Evolutionary conservation across 2,888 invertebrate species (phyloP).

Genomic region (Drosophila meridionalis): DNA sequence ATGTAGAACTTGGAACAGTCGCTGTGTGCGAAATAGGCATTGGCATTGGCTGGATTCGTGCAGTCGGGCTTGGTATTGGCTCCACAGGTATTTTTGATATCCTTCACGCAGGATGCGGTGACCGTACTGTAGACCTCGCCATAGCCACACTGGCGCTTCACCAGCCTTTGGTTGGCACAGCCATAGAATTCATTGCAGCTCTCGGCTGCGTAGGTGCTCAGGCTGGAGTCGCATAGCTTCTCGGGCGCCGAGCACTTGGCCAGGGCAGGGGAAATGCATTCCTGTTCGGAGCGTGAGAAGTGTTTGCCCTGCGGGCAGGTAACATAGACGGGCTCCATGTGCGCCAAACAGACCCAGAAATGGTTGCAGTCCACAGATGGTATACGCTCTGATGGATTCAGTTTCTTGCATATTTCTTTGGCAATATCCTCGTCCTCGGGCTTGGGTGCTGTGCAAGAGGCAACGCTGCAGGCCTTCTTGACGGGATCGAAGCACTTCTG

Average conservation of each 20-base stretch:
- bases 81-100: constrained; percentile 12
- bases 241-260: constrained; percentile 29
- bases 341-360: constrained; percentile 30
- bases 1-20: constrained; percentile 33
- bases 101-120: constrained; percentile 12
- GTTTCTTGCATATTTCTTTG: background rate
- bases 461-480: constrained; percentile 1
- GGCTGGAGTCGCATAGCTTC: constrained; percentile 21
- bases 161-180: constrained; percentile 16
- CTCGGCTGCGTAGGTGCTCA: constrained; percentile 17
- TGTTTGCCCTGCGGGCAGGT: constrained; percentile 24
- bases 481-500: constrained; percentile 21
- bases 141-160: constrained; percentile 27
- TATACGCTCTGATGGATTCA: background rate
- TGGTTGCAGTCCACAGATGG: constrained; percentile 27
- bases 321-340: constrained; percentile 26
- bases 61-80: constrained; percentile 22
- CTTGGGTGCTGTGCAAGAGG: background rate
- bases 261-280: constrained; percentile 31
- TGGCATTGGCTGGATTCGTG: constrained; percentile 23
- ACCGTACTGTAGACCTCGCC: constrained; percentile 19
- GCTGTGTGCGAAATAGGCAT: constrained; percentile 30
- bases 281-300: constrained; percentile 28
- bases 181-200: constrained; percentile 30
- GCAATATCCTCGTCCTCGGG: constrained; percentile 11